Evolutionary conservation across 2,888 invertebrate species (phyloP).

Genomic region (Euspilapteryx auroguttella): DNA sequence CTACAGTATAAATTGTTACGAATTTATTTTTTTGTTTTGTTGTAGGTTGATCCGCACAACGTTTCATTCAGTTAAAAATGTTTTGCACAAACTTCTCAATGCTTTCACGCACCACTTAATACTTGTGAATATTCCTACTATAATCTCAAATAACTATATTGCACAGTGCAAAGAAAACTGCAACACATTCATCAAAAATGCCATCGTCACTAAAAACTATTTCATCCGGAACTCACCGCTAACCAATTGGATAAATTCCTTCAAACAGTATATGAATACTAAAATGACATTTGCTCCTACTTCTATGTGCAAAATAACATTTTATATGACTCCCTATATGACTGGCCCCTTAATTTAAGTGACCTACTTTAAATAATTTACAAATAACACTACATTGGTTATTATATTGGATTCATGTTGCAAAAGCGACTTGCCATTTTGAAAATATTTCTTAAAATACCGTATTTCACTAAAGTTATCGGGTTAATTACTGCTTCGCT

Average conservation of each 20-base stretch:
- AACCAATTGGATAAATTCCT: constrained; percentile 32
- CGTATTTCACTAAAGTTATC: too few relatives aligned
- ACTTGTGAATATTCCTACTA: constrained; percentile 24
- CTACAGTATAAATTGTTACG: too few relatives aligned
- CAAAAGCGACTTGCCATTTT: too few relatives aligned
- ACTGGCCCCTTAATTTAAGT: constrained; percentile 39
- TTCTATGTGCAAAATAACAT: constrained; percentile 43
- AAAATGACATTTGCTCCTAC: constrained; percentile 49
- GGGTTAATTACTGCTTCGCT: too few relatives aligned
- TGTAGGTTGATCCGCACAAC: constrained; percentile 54
- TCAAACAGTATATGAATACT: constrained; percentile 43
- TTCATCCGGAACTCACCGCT: background rate
- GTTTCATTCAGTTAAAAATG: constrained; percentile 26
- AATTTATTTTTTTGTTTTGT: constrained; percentile 31
- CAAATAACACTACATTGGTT: too few relatives aligned
- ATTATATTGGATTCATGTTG: too few relatives aligned
- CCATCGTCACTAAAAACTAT: background rate
- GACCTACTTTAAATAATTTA: constrained; percentile 6
- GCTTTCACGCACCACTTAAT: constrained; percentile 9
- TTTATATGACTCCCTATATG: constrained; percentile 41
- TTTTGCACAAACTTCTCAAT: constrained; percentile 18
- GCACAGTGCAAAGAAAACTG: constrained; percentile 26
- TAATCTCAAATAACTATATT: constrained; percentile 20
- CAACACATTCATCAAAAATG: constrained; percentile 12
- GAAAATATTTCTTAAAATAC: too few relatives aligned